Evolutionary conservation across 1,140 invertebrate species (phyloP), one percentile per base, ranked within the genome.

Genomic region (Drosophila teissieri): DNA sequence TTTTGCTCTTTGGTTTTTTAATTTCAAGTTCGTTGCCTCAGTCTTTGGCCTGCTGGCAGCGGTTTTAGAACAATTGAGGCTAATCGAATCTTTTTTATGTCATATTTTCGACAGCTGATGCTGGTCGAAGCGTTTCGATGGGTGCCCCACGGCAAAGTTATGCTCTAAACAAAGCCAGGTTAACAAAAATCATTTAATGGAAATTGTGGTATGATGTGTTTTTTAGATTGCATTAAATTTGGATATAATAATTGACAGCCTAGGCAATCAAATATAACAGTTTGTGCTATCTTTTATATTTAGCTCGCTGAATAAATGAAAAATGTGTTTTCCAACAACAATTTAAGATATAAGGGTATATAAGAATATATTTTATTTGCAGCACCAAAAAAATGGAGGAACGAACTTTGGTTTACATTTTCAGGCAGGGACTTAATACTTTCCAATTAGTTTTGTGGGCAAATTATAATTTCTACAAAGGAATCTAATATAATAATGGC

Each of bases 11-110:
- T 44, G 65, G 64, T 67, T 86, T 86, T 86, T 85, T 69, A 86
- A 86, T 86, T 86, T 86, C 84, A 84, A 89, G 83, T 88, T 88
- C 79, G 83, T 84, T 89, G 84, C 84, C 76, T 84, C 81, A 83
- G 79, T 89, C 80, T 80, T 89, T 52, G 52, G 58, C 64, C 53
- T 45, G 67, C 49, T 67, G 63, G 54, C 72, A 83, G 79, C 69
- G 79, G 65, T 62, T 79, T 65, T 82, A 88, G 84, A 86, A 86
- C 79, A 88, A 86, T 88, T 88, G 79, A 88, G 82, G 83, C 82
- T 86, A 86, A 86, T 86, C 84, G 82, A 85, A 82, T 88, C 77
- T 78, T 80, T 77, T 75, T 81, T 45, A 54, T 76, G 62, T 67
- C 61, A 67, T 79, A 62, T 78, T 78, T 88, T 86, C 67, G 82